phyloP scores from a whole-genome alignment of 1,140 invertebrate species.

The Cyphomyrmex costatus region DNA sequence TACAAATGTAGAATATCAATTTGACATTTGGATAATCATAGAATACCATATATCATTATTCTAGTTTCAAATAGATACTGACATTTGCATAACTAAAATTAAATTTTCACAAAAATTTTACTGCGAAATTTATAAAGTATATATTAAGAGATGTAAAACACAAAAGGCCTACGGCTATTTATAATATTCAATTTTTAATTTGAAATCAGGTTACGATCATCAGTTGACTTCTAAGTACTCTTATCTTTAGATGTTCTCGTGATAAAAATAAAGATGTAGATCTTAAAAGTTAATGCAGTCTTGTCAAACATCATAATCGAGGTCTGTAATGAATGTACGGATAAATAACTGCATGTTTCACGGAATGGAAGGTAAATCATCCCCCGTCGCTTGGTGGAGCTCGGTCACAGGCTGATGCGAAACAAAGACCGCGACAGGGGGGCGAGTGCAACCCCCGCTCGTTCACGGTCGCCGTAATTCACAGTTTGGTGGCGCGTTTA shows the following conservation, averaged over 20 bases:
- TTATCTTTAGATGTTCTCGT: not conserved
- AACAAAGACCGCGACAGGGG: constrained; percentile 62
- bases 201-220: not conserved
- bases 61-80: not conserved
- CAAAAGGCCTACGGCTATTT: not conserved
- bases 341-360: constrained; percentile 50
- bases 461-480: constrained; percentile 73
- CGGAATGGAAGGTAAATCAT: constrained; percentile 37
- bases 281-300: not conserved
- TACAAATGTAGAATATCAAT: not conserved
- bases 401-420: constrained; percentile 52
- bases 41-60: not conserved
- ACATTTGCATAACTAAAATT: not conserved
- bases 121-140: not conserved
- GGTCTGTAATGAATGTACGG: constrained; percentile 47
- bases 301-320: constrained; percentile 33
- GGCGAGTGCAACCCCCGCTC: constrained; percentile 61
- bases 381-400: constrained; percentile 35
- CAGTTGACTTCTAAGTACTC: not conserved
- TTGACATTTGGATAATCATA: not conserved
- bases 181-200: not conserved
- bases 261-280: not conserved
- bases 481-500: constrained; percentile 78
- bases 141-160: not conserved
- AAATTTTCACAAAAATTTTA: not conserved